Evolutionary conservation across 1,140 invertebrate species (phyloP).

Genomic region (Phenacoccus solenopsis): DNA sequence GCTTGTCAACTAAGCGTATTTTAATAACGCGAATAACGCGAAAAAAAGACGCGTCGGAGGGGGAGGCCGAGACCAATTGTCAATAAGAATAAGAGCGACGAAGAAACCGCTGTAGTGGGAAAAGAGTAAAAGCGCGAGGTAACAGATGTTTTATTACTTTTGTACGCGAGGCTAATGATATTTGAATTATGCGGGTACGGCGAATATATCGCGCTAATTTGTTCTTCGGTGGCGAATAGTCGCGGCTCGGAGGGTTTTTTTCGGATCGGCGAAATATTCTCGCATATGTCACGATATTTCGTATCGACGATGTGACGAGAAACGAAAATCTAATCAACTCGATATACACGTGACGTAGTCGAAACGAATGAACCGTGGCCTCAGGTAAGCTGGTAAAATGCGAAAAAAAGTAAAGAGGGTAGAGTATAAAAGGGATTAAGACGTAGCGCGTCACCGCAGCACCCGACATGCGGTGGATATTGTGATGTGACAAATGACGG

Average conservation of each 20-base stretch:
- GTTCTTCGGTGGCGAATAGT: neutral
- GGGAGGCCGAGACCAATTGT: too few species aligned
- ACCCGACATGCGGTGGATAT: neutral
- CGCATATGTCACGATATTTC: neutral
- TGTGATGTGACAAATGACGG: neutral
- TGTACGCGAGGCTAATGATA: neutral
- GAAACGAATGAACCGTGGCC: too few species aligned
- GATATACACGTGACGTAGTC: too few species aligned
- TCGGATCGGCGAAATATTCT: neutral
- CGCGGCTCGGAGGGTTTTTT: neutral
- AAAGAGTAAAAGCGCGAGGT: neutral
- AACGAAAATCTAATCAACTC: too few species aligned
- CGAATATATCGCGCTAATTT: neutral
- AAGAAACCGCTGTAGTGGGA: too few species aligned
- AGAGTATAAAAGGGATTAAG: neutral
- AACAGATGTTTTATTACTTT: conserved; percentile 1
- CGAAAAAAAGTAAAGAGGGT: neutral
- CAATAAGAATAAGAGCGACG: too few species aligned
- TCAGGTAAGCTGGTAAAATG: neutral
- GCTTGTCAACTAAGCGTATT: neutral
- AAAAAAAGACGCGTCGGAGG: neutral
- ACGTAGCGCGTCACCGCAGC: neutral
- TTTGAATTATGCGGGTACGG: neutral
- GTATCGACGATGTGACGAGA: too few species aligned
- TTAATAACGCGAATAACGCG: neutral